Conservation (phyloP, 35 echinoderm and acorn worm species). For the Acanthaster planci region DNA sequence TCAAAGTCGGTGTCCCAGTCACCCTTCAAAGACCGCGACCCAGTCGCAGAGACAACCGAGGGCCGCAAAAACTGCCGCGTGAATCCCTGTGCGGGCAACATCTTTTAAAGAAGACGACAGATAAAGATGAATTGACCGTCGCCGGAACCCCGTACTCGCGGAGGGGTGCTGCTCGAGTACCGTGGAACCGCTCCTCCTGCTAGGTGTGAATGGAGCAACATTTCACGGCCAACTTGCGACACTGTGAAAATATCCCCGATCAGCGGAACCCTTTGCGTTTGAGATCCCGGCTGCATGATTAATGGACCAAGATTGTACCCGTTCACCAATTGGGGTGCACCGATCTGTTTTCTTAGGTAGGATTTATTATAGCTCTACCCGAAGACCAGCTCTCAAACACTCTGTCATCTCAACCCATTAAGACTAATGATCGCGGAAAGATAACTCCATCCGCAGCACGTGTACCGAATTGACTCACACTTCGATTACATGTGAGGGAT, state of each 20-base stretch:
- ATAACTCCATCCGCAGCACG: neutral
- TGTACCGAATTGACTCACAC: neutral
- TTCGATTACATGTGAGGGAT: no score
- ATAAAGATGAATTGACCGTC: no score
- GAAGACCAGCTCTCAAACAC: neutral
- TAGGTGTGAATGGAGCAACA: neutral
- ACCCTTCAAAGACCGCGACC: no score
- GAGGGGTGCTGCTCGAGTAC: neutral
- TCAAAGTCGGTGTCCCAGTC: no score
- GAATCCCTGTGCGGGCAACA: no score
- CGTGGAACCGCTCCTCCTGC: neutral
- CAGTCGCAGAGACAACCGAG: no score
- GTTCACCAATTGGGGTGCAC: neutral
- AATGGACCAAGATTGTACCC: neutral
- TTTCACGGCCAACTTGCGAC: neutral
- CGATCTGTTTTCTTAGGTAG: neutral
- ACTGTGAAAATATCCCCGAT: neutral
- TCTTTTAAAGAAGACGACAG: neutral
- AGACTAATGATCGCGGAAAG: conserved; percentile 6
- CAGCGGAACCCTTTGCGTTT: neutral
- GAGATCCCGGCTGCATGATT: neutral
- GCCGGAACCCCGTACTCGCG: neutral
- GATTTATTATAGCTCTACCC: conserved; percentile 9
- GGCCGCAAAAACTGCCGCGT: no score
- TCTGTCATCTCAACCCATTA: conserved; percentile 1